A percentile compares a stretch with the other conserved stretches of the same genome.
Evolutionary conservation across 2,888 invertebrate species (phyloP).

Genomic region (Ennomos erosarius): DNA sequence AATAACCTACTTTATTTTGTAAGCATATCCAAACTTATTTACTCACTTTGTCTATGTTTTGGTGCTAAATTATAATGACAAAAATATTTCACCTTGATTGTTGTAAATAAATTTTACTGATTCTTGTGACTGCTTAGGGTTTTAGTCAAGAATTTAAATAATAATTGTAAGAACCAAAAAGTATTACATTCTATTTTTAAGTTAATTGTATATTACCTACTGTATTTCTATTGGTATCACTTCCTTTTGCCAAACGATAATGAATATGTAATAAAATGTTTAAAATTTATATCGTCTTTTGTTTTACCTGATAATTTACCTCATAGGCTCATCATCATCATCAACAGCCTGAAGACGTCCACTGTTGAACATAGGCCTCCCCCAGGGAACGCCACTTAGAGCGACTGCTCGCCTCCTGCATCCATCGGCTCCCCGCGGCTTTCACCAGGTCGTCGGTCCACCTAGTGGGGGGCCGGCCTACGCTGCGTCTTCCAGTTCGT

Average conservation of each 20-base stretch:
- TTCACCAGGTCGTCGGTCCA: no score
- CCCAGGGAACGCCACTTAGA: no score
- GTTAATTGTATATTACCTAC: constrained; percentile 55
- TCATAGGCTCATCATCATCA: no score
- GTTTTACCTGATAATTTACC: constrained; percentile 23
- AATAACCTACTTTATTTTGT: constrained; percentile 19
- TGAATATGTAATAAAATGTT: constrained; percentile 73
- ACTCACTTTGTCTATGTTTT: constrained; percentile 62
- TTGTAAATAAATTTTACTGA: constrained; percentile 46
- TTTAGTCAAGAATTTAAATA: constrained; percentile 50
- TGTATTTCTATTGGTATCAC: constrained; percentile 51
- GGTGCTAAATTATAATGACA: constrained; percentile 65
- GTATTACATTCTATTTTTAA: constrained; percentile 69
- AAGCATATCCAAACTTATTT: constrained; percentile 44
- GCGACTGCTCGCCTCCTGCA: no score
- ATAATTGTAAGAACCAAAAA: constrained; percentile 77
- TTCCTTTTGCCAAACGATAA: constrained; percentile 82
- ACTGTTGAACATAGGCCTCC: no score
- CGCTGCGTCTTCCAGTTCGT: no score
- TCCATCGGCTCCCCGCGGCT: no score
- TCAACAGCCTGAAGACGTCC: no score
- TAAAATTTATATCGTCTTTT: constrained; percentile 51
- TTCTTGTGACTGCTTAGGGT: constrained; percentile 37
- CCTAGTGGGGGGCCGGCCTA: no score
- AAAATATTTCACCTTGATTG: constrained; percentile 44